phyloP scores from a whole-genome alignment of 2,888 invertebrate species.

The Chymomyza amoena region DNA sequence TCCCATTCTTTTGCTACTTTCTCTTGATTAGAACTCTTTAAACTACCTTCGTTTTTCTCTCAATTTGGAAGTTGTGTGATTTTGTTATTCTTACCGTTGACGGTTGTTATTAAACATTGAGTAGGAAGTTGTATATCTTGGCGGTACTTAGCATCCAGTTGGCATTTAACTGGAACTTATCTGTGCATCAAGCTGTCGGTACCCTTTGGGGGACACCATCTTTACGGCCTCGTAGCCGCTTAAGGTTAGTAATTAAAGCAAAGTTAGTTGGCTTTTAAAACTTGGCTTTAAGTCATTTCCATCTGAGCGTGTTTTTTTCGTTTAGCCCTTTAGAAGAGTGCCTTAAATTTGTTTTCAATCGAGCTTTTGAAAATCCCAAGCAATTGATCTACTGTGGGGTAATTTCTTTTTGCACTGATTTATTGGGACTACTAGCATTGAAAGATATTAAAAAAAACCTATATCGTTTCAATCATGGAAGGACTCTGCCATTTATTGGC shows the following conservation, averaged over 20 bases:
- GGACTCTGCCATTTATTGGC: too few relatives aligned
- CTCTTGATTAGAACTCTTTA: too few relatives aligned
- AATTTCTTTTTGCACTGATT: neutral
- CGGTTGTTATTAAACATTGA: neutral
- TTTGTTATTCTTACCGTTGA: neutral
- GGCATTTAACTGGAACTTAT: constrained; percentile 29
- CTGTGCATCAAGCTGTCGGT: constrained; percentile 45
- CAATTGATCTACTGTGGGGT: too few relatives aligned
- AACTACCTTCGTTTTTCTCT: neutral
- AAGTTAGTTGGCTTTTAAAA: neutral
- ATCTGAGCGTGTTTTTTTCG: too few relatives aligned
- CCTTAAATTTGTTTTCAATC: too few relatives aligned
- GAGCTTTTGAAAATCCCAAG: too few relatives aligned
- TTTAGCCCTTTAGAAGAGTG: too few relatives aligned
- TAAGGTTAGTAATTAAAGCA: constrained; percentile 65
- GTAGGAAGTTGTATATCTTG: neutral
- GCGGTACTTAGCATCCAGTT: neutral
- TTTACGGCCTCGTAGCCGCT: constrained; percentile 53
- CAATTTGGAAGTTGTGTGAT: neutral
- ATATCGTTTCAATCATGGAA: neutral
- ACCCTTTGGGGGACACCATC: constrained; percentile 24
- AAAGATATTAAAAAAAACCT: neutral
- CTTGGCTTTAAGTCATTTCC: too few relatives aligned
- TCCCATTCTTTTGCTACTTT: too few relatives aligned
- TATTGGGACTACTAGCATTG: neutral